phyloP scores from a whole-genome alignment of 2,797 vertebrate genomes.

The Jordanella pulchra region DNA sequence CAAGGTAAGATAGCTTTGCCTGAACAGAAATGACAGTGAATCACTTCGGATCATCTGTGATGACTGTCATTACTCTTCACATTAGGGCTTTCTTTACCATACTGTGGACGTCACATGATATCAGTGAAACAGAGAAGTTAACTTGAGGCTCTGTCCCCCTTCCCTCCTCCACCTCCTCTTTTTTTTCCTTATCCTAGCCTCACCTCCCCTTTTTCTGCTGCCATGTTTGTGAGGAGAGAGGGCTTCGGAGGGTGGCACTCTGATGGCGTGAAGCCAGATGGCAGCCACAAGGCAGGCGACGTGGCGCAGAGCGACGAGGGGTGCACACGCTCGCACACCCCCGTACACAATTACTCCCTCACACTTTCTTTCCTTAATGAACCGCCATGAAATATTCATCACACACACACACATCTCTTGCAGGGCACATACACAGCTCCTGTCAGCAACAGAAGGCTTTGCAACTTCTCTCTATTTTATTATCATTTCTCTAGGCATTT shows the following conservation, averaged over 20 bases:
- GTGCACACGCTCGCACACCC: constrained; percentile 49
- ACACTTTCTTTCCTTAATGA: constrained; percentile 77
- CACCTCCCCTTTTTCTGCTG: constrained; percentile 49
- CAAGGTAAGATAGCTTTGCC: constrained; percentile 24
- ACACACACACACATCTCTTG: constrained; percentile 58
- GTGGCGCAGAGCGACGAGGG: constrained; percentile 70
- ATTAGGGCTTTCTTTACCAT: constrained; percentile 68
- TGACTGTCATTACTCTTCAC: constrained; percentile 63
- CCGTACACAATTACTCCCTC: constrained; percentile 64
- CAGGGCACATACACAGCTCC: constrained; percentile 74
- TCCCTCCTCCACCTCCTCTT: constrained; percentile 10
- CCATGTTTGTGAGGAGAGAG: constrained; percentile 72
- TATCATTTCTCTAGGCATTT: constrained; percentile 80
- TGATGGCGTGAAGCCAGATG: constrained; percentile 84
- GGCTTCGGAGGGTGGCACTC: constrained; percentile 81
- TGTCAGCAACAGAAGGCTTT: constrained; percentile 81
- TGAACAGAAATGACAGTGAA: constrained; percentile 53
- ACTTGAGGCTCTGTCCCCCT: constrained; percentile 59
- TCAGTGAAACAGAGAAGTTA: constrained; percentile 71
- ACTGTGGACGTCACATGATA: constrained; percentile 74
- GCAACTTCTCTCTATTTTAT: constrained; percentile 79
- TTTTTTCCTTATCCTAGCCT: constrained; percentile 14
- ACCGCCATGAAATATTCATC: constrained; percentile 79
- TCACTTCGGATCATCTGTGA: constrained; percentile 66
- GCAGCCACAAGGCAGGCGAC: constrained; percentile 83